Base-by-base conservation (phyloP, 2,888 invertebrate species). In the Protodeltote pygarga region DNA sequence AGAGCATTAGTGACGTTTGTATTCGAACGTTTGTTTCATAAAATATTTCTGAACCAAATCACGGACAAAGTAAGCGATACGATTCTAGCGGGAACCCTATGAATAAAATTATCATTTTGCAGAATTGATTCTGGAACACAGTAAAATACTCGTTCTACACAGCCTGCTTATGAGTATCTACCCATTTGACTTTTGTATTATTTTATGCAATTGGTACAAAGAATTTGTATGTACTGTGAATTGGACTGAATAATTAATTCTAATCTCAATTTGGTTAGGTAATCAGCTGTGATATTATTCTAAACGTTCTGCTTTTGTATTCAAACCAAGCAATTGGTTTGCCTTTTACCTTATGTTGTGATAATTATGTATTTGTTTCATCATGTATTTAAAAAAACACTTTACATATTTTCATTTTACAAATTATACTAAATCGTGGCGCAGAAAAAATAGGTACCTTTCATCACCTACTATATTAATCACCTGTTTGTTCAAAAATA, bases 71-170 rank as follows among this genome's bases (percentile, higher is more conserved):
- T 89, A 89, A 89, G 85, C 89, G 83, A 87, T 89, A 87, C 89
- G 78, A 84, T 87, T 87, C 85, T 83, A 82, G 85, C 85, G 83
- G 84, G 81, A 88, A 89, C 89, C 89, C 90, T 89, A 90, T 90
- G 90, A 90, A 90, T 90, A 90, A 90, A 90, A 90, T 90, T 90
- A 90, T 90, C 90, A 85, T 90, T 90, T 85, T 82, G 85, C 85
- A 81, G 88, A 90, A 90, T 90, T 90, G 90, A 90, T 90, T 90
- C 83, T 81, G 86, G 77, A 81, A 80, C 73, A 77, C 80, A 83
- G 87, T 88, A 87, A 89, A 85, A 85, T 83, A 82, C 79, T 83
- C 72, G 77, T 75, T 79, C 79, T 77, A 83, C 82, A 83, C 67
- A 73, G 81, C 75, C 83, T 83, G 83, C 76, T 85, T 85, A 83